A percentile compares a stretch with the other conserved stretches of the same genome.
Evolutionary conservation across 1,140 invertebrate species (phyloP).

Genomic region (Rhyzopertha dominica): DNA sequence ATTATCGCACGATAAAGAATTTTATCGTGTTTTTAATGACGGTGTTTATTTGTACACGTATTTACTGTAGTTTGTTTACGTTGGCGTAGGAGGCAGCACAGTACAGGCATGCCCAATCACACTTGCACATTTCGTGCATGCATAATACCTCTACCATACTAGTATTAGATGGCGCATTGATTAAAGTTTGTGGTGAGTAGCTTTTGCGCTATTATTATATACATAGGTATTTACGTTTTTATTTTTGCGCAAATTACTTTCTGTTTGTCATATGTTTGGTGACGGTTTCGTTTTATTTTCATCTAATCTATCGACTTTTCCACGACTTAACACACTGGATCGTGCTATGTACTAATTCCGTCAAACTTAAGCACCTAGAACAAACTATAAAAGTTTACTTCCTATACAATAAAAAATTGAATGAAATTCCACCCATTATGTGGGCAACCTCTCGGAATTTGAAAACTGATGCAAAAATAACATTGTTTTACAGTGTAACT

Average conservation of each 20-base stretch:
- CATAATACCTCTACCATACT: slow-evolving; percentile 41
- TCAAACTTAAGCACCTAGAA: too few species aligned
- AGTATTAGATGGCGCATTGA: slow-evolving; percentile 41
- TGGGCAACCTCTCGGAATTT: too few species aligned
- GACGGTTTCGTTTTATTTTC: slow-evolving; percentile 21
- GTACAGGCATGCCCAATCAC: slow-evolving; percentile 40
- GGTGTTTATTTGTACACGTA: slow-evolving; percentile 20
- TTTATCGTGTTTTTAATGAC: slow-evolving; percentile 14
- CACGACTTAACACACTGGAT: too few species aligned
- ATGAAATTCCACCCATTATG: too few species aligned
- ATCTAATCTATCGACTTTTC: too few species aligned
- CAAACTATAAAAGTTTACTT: too few species aligned
- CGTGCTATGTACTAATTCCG: too few species aligned
- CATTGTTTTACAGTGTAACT: too few species aligned
- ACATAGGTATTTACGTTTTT: too few species aligned
- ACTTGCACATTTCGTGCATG: slow-evolving; percentile 41
- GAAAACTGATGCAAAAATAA: too few species aligned
- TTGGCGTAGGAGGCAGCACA: slow-evolving; percentile 40
- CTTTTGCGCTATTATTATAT: slow-evolving; percentile 38
- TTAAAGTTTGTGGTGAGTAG: slow-evolving; percentile 39
- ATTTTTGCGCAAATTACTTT: slow-evolving; percentile 26
- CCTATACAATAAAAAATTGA: too few species aligned
- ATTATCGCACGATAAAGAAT: slow-evolving; percentile 27
- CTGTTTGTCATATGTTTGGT: slow-evolving; percentile 26
- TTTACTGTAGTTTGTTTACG: slow-evolving; percentile 42